These are phyloP conservation scores for Cybosia mesomella DNA, from an alignment of 2,888 invertebrate species.

Conservation along the genomic window DNA sequence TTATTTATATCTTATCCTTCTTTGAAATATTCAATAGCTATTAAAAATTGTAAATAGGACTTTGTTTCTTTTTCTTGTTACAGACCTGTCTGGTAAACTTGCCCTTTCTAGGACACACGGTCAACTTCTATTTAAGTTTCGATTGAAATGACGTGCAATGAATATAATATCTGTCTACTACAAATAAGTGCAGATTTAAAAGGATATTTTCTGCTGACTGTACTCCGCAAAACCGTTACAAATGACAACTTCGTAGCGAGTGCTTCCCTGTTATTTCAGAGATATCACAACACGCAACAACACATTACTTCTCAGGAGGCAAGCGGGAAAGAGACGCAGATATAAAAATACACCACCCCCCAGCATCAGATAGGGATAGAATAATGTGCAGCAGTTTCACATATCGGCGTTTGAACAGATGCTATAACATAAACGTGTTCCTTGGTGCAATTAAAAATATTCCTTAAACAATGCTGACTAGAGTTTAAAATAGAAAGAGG, in stretches of 20 bases:
- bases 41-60: too few species aligned
- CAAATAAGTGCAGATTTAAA: slow-evolving; percentile 18
- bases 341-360: slow-evolving; percentile 73
- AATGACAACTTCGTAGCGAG: slow-evolving; percentile 87
- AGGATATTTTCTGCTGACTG: slow-evolving; percentile 59
- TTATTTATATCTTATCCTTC: too few species aligned
- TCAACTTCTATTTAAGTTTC: not conserved
- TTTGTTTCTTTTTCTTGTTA: too few species aligned
- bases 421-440: slow-evolving; percentile 52
- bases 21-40: too few species aligned
- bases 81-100: too few species aligned
- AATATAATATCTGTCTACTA: not conserved
- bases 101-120: not conserved
- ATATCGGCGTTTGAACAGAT: slow-evolving; percentile 62
- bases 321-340: slow-evolving; percentile 72
- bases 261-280: slow-evolving; percentile 87
- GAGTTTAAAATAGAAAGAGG: slow-evolving; percentile 44
- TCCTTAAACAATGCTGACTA: slow-evolving; percentile 50
- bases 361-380: slow-evolving; percentile 69
- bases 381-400: slow-evolving; percentile 79
- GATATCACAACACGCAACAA: slow-evolving; percentile 88
- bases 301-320: slow-evolving; percentile 85
- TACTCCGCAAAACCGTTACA: slow-evolving; percentile 82
- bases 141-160: not conserved
- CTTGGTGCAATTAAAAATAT: slow-evolving; percentile 36